These are phyloP conservation scores for Megastigmus dorsalis DNA, from an alignment of 2,888 invertebrate genomes.

Conservation along the genomic window DNA sequence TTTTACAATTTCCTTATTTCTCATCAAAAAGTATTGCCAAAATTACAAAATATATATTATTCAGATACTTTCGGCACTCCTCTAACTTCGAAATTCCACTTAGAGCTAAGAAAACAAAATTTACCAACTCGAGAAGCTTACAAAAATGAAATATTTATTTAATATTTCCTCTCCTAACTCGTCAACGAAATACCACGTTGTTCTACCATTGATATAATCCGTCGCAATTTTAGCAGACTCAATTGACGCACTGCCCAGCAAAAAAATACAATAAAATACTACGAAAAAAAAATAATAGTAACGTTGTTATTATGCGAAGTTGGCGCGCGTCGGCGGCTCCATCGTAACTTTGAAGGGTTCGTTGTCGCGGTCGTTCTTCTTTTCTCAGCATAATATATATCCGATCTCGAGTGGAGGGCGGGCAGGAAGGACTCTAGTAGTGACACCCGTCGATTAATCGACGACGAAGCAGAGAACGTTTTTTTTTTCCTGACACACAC, in stretches of 20 bases:
- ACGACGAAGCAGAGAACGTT: conserved; percentile 33
- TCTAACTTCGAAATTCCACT: too few species aligned
- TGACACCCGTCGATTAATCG: conserved; percentile 3
- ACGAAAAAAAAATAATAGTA: conserved; percentile 15
- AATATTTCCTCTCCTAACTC: too few species aligned
- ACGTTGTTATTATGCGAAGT: conserved; percentile 40
- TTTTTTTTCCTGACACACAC: conserved; percentile 26
- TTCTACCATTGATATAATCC: too few species aligned
- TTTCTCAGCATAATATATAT: not conserved
- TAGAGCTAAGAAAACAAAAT: too few species aligned
- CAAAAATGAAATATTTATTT: too few species aligned
- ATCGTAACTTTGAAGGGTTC: conserved; percentile 13
- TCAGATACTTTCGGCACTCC: too few species aligned
- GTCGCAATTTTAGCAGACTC: conserved; percentile 6
- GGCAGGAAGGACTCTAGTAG: not conserved
- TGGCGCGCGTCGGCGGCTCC: conserved; percentile 22
- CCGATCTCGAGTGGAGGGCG: conserved; percentile 12
- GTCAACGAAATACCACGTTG: too few species aligned
- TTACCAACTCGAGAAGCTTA: too few species aligned
- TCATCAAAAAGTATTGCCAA: too few species aligned
- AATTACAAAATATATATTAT: too few species aligned
- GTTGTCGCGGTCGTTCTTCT: conserved; percentile 3
- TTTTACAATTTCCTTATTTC: not conserved
- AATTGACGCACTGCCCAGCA: conserved; percentile 36
- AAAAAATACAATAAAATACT: conserved; percentile 27